These are phyloP conservation scores for Pseudotriccus pelzelni DNA, from an alignment of 2,797 vertebrate species.

Conservation along the genomic window DNA sequence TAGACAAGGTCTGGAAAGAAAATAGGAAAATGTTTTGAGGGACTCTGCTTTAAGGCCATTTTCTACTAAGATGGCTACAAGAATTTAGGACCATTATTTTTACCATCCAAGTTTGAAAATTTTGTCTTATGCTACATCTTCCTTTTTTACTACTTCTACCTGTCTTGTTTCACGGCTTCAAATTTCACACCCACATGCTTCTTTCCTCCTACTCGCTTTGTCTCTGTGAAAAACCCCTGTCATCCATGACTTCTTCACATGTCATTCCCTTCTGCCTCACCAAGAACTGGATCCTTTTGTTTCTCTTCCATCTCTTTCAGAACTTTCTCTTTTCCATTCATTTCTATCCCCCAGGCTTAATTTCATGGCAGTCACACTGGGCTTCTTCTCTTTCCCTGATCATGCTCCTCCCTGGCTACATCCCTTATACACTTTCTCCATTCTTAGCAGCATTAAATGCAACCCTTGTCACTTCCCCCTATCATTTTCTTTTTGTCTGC, in stretches of 20 bases:
- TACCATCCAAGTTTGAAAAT: background rate
- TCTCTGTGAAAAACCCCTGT: background rate
- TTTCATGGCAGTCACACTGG: background rate
- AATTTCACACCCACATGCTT: conserved; percentile 43
- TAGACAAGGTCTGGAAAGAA: background rate
- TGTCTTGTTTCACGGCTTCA: conserved; percentile 4
- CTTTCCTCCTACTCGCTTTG: conserved; percentile 46
- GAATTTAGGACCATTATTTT: conserved; percentile 2
- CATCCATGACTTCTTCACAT: conserved; percentile 14
- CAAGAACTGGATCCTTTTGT: background rate
- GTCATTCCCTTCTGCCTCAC: background rate
- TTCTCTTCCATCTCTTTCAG: background rate
- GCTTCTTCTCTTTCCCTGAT: background rate
- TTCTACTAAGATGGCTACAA: background rate
- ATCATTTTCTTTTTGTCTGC: background rate
- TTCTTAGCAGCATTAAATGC: background rate
- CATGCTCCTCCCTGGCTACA: background rate
- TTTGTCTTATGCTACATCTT: background rate
- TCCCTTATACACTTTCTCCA: background rate
- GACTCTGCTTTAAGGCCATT: background rate
- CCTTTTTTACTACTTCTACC: conserved; percentile 18
- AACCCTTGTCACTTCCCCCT: background rate
- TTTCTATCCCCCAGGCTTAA: background rate
- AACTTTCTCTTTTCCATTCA: background rate
- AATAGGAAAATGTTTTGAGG: conserved; percentile 9